Evolutionary conservation across 2,888 invertebrate species (phyloP), one percentile per base, ranked within the genome.

Genomic region (Drosophila birchii): DNA sequence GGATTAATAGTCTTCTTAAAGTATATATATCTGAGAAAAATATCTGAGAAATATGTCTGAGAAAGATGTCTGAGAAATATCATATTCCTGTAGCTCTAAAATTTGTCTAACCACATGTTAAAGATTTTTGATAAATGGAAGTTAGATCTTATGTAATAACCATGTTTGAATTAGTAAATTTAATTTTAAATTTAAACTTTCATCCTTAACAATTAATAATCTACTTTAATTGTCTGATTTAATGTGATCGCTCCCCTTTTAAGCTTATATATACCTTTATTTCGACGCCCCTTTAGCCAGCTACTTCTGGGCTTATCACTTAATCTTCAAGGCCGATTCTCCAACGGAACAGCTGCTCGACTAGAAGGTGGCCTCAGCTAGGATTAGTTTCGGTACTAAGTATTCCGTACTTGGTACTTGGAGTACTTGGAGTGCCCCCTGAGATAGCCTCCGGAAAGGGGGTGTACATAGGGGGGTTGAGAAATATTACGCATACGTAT

Each of bases 291-390:
- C 69, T 49, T 69, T 12, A 20, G 8, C 44, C 3, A 3, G 5
- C 20, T 5, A 20, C n/a, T 55, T 41, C 16, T 43, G 11, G 32
- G 47, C 74, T 73, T 62, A 73, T 73, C 73, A 62, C 39, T n/a
- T 44, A 41, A 73, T 74, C 75, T 29, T 3, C 62, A 53, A 62
- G 73, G 72, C 41, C 72, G 62, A 62, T 23, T 53, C 51, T 29
- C 49, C 29, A 16, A 20, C 44, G 62, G 63, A 62, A 73, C 73
- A 72, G 72, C 51, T 72, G 62, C 49, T 72, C 36, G 39, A 39
- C 11, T 34, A 16, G 36, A 53, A 53, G 73, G 55, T 59, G 51
- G 70, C 67, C 49, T 23, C 26, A 43, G 41, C 34, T 57, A 41
- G 47, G 68, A 67, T 55, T 41, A 20, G 39, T 38, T 26, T 45